A percentile compares a stretch with the other conserved stretches of the same genome.
phyloP scores from a whole-genome alignment of 2,113 vertebrate genomes.

The Picathartes gymnocephalus region DNA sequence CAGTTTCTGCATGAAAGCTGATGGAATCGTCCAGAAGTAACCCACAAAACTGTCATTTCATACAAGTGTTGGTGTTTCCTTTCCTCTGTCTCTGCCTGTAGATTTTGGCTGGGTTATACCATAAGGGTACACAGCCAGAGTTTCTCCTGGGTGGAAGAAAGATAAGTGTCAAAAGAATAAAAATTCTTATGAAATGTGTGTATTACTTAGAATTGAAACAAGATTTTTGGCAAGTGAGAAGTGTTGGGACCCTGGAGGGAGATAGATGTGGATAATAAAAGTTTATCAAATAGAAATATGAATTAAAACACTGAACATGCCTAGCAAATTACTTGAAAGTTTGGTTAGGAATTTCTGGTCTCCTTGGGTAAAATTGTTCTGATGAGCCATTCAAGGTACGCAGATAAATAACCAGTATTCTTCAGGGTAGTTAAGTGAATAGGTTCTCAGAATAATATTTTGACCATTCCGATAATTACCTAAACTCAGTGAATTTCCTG shows the following conservation, averaged over 20 bases:
- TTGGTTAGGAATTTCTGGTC: not conserved
- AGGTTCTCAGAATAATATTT: not conserved
- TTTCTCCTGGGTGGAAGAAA: not conserved
- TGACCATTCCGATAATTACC: not conserved
- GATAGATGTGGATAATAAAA: not conserved
- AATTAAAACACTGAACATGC: not conserved
- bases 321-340: not conserved
- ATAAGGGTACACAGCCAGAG: not conserved
- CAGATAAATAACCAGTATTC: not conserved
- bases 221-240: not conserved
- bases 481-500: not conserved
- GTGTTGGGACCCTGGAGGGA: not conserved
- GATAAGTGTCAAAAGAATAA: not conserved
- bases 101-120: not conserved
- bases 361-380: not conserved
- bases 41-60: not conserved
- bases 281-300: not conserved
- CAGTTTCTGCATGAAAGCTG: not conserved
- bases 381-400: not conserved
- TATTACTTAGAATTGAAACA: not conserved
- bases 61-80: not conserved
- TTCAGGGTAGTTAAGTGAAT: not conserved
- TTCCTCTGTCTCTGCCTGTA: not conserved
- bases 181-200: not conserved
- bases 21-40: not conserved